These are phyloP conservation scores for Antechinus flavipes DNA, from an alignment of 2,113 vertebrate species.

Conservation along the genomic window DNA sequence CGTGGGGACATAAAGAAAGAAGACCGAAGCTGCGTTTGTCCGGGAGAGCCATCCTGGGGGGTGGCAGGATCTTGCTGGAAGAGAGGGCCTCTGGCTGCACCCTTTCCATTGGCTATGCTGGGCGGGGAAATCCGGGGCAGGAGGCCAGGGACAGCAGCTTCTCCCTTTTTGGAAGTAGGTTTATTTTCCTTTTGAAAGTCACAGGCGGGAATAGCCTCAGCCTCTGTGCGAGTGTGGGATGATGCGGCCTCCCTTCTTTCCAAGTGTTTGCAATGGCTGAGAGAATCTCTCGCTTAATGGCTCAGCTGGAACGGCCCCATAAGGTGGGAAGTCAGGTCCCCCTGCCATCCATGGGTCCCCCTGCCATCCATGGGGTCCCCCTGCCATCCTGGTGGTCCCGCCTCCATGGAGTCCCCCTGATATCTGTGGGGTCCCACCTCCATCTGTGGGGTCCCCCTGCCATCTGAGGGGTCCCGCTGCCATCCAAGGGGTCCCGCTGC, in stretches of 20 bases:
- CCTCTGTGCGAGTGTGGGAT: not conserved
- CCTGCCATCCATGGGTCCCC: not conserved
- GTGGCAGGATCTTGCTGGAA: rapidly evolving
- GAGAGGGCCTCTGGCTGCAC: not conserved
- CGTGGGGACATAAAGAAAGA: too few relatives aligned
- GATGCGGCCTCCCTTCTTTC: not conserved
- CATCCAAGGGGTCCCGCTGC: too few relatives aligned
- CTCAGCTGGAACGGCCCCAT: not conserved
- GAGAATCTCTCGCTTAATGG: conserved; percentile 11
- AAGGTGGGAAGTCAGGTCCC: not conserved
- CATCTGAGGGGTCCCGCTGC: not conserved
- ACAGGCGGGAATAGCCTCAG: not conserved
- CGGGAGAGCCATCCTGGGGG: not conserved
- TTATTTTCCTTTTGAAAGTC: conserved; percentile 34
- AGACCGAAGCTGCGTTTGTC: not conserved
- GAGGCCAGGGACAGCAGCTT: not conserved
- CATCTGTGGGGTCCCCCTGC: too few relatives aligned
- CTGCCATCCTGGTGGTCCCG: too few relatives aligned
- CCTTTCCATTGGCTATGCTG: not conserved
- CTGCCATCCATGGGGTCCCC: too few relatives aligned
- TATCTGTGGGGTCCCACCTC: too few relatives aligned
- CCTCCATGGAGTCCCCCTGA: too few relatives aligned
- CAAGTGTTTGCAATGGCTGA: conserved; percentile 3
- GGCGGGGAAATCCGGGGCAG: not conserved
- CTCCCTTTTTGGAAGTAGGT: not conserved